A percentile compares a stretch with the other conserved stretches of the same genome.
These are phyloP conservation scores for Pogonocherus hispidulus DNA, from an alignment of 2,888 invertebrate genomes.

Conservation along the genomic window DNA sequence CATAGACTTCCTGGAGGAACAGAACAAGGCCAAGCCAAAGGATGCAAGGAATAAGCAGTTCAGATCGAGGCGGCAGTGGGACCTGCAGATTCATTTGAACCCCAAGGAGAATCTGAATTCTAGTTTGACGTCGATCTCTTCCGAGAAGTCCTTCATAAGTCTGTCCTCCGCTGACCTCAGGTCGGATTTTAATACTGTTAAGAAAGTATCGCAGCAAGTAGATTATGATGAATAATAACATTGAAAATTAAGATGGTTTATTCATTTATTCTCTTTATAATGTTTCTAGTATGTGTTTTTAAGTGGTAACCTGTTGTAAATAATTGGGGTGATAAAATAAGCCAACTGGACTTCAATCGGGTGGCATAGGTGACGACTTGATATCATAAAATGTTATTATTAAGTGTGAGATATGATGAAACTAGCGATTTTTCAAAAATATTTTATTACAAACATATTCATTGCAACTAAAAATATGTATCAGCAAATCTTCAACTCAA, in stretches of 20 bases:
- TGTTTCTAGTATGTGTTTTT: too few relatives aligned
- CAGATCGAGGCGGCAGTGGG: conserved; percentile 46
- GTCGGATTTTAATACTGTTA: conserved; percentile 31
- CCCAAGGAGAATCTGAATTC: conserved; percentile 31
- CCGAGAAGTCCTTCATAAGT: conserved; percentile 37
- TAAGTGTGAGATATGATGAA: too few relatives aligned
- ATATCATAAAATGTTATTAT: too few relatives aligned
- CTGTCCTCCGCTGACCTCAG: conserved; percentile 32
- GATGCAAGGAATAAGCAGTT: conserved; percentile 49
- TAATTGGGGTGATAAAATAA: too few relatives aligned
- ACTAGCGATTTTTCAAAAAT: too few relatives aligned
- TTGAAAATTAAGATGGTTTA: not conserved
- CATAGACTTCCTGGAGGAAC: conserved; percentile 48
- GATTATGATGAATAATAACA: not conserved
- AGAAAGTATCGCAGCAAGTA: conserved; percentile 5
- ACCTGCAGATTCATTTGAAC: conserved; percentile 45
- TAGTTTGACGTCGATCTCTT: conserved; percentile 26
- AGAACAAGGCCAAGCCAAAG: conserved; percentile 38
- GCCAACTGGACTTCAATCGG: too few relatives aligned
- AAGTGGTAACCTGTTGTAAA: too few relatives aligned
- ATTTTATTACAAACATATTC: not conserved
- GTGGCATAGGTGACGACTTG: too few relatives aligned
- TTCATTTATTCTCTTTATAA: too few relatives aligned
- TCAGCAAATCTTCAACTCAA: not conserved
- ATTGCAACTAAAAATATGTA: not conserved